Base-by-base conservation (phyloP, 2,888 invertebrate genomes). In the Eilema sororculum region DNA sequence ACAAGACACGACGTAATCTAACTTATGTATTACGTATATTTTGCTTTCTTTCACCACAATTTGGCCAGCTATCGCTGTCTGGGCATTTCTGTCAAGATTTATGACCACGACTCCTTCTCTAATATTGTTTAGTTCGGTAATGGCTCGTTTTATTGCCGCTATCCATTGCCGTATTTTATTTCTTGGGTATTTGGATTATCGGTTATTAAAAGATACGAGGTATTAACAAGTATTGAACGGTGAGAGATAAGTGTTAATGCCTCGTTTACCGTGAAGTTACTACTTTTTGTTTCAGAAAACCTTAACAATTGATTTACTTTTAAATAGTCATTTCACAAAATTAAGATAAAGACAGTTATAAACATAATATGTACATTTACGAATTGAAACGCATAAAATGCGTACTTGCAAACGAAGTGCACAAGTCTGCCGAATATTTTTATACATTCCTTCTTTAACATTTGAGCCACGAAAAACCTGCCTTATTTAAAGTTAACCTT, bases 61-160 rank as follows among this genome's bases (percentile, higher is more conserved):
- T 93, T 89, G 89, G 91, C 87, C 84, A 80, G 88, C 89, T 88
- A 89, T 91, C 90, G 90, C 88, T 84, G 86, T 84, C 83, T 83
- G 86, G 88, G 88, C 90, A 90, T 93, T 93, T 89, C 85, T 83
- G 79, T 80, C 74, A 82, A 89, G 91, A 95, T 95, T 94, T 94
- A 94, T 91, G 83, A 86, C 87, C 80, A 85, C 81, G 90, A 89
- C 87, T 92, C 89, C 87, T 89, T 90, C 87, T 87, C 88, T 93
- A 92, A 94, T 94, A 93, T 92, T 94, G 93, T 94, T 94, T 93
- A 93, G 93, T 93, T 90, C 86, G 81, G 91, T 92, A 93, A 91
- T 89, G 79, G 78, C 65, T 73, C 76, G 81, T 81, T 82, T 82
- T 82, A 82, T 82, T 79, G 74, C 76, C 67, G 79, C 87, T 86